These are phyloP conservation scores for Mastomys natalensis DNA, from an alignment of 2,113 vertebrate genomes.

Conservation along the genomic window DNA sequence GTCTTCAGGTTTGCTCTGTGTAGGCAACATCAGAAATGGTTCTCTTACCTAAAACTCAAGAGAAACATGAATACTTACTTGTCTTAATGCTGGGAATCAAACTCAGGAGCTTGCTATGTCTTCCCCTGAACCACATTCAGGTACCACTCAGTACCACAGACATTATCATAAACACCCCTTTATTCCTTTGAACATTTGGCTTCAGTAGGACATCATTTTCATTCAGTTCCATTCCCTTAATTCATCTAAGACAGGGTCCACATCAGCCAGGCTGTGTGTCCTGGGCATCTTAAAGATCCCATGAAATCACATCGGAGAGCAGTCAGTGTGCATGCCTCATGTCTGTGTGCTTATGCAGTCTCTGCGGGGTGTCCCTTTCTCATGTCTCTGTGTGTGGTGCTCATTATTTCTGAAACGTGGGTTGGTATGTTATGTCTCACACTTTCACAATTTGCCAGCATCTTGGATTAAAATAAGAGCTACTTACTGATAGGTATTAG, in stretches of 20 bases:
- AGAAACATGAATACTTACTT: neutral
- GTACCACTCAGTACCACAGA: neutral
- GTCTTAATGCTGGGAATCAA: neutral
- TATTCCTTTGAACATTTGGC: neutral
- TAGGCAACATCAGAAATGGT: neutral
- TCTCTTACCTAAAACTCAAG: slow-evolving; percentile 16
- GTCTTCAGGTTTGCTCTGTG: neutral
- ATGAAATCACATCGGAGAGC: neutral
- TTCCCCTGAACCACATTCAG: neutral
- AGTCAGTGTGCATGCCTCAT: no score
- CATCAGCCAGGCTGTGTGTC: neutral
- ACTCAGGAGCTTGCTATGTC: neutral
- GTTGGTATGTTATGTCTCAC: neutral
- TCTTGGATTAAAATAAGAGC: neutral
- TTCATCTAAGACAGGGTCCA: neutral
- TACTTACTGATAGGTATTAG: neutral
- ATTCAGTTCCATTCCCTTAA: neutral
- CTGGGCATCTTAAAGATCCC: neutral
- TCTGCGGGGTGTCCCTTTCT: fast-evolving
- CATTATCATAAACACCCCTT: neutral
- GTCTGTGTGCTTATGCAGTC: neutral
- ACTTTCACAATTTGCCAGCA: neutral
- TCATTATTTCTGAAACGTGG: neutral
- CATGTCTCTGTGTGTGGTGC: neutral
- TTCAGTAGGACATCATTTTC: neutral